Base-by-base conservation (phyloP, 2,888 invertebrate species). In the Craniophora ligustri region DNA sequence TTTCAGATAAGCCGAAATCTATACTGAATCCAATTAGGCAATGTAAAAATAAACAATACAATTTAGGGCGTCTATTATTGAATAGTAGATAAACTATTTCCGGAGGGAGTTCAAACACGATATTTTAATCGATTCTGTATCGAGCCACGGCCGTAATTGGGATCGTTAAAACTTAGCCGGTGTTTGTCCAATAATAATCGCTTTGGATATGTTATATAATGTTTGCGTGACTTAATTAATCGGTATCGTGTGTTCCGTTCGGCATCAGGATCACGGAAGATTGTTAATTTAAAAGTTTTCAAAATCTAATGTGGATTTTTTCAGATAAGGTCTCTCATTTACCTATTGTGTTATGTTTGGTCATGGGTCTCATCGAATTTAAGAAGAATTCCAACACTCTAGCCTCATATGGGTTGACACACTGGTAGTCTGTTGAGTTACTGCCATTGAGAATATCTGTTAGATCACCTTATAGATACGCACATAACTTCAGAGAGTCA, bases 151-250 rank as follows among this genome's bases (percentile, higher is more conserved):
- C 16, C 18, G 42, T 73, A 64, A 73, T 74, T 66, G 64, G 59
- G 59, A 74, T 63, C 44, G 55, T 54, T 53, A 60, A 53, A 68
- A 74, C 56, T 63, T 64, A 46, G 34, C 19, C 51, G 21, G 38
- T 58, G 57, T 61, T 71, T 63, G 50, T 18, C 32, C 50, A 39
- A 49, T 40, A 59, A 65, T 50, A 28, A 46, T 45, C 14, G 35
- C 19, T 50, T 34, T n/a, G 42, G 26, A 38, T 47, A 40, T 41
- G 28, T 62, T 18, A 42, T 39, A 35, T 47, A 32, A 48, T 64
- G 55, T 63, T 63, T 41, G 40, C 46, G 16, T 18, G 26, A 10
- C 21, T 34, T 32, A 38, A 34, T 42, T 61, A 53, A 62, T 67
- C 53, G 32, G 23, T 51, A 30, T 45, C 32, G 30, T 45, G 8